Evolutionary conservation across 2,113 vertebrate genomes (phyloP).

Genomic region (Typhlomys cinereus): DNA sequence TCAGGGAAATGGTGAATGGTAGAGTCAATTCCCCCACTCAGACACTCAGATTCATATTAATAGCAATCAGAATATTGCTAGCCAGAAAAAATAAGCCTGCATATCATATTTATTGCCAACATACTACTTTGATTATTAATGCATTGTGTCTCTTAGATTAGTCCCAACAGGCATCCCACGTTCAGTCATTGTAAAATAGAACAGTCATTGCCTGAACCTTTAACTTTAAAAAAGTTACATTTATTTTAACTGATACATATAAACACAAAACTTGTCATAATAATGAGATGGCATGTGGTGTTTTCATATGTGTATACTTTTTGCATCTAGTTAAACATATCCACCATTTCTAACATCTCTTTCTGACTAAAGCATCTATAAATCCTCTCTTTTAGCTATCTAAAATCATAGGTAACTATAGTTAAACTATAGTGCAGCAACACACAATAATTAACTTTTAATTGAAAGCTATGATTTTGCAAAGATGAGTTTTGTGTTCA

Average conservation of each 20-base stretch:
- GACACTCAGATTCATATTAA: background rate
- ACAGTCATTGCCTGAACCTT: background rate
- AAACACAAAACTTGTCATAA: background rate
- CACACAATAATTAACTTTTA: background rate
- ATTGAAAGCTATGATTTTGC: background rate
- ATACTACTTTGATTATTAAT: conserved; percentile 45
- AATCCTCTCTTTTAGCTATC: background rate
- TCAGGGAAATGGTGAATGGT: background rate
- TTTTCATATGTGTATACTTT: background rate
- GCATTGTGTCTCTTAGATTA: conserved; percentile 14
- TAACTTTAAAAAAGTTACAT: background rate
- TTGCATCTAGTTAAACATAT: background rate
- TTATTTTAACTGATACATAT: background rate
- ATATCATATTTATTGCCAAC: conserved; percentile 36
- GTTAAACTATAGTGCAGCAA: background rate
- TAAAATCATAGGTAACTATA: too few relatives aligned
- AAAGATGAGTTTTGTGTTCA: background rate
- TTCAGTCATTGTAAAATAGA: conserved; percentile 37
- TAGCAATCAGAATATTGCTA: background rate
- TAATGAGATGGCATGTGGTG: background rate
- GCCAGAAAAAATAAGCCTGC: conserved; percentile 49
- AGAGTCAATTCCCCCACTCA: background rate
- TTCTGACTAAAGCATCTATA: background rate
- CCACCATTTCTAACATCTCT: background rate
- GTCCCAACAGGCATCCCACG: background rate